Evolutionary conservation across 2,888 invertebrate genomes (phyloP).

Genomic region (Didymodactylos carnosus): DNA sequence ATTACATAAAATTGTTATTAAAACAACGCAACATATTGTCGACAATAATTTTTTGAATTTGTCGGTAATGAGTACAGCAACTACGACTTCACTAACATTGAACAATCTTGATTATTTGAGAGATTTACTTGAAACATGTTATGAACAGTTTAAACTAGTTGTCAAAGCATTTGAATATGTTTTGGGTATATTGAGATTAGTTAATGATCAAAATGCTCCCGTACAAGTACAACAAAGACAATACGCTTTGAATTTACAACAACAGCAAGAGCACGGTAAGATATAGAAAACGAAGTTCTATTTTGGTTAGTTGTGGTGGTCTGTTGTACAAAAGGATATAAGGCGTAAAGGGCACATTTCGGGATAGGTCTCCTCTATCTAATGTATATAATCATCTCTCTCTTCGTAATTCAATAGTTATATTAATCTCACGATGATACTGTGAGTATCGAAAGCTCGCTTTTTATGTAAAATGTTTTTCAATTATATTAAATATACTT

Average conservation of each 20-base stretch:
- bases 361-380: too few species aligned
- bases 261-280: too few species aligned
- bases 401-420: too few species aligned
- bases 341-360: too few species aligned
- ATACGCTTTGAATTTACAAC: too few species aligned
- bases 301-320: too few species aligned
- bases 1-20: background rate
- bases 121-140: background rate
- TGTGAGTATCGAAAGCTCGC: too few species aligned
- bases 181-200: background rate
- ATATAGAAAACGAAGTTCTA: too few species aligned
- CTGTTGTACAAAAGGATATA: too few species aligned
- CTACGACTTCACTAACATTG: background rate
- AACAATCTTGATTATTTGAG: background rate
- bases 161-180: background rate
- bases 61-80: background rate
- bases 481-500: background rate
- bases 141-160: background rate
- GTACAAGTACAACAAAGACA: background rate
- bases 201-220: background rate
- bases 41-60: background rate
- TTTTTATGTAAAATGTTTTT: too few species aligned
- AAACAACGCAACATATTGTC: background rate
- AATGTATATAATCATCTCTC: too few species aligned
- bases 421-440: too few species aligned